Evolutionary conservation across 2,888 invertebrate species (phyloP).

Genomic region (Scotopteryx bipunctaria): DNA sequence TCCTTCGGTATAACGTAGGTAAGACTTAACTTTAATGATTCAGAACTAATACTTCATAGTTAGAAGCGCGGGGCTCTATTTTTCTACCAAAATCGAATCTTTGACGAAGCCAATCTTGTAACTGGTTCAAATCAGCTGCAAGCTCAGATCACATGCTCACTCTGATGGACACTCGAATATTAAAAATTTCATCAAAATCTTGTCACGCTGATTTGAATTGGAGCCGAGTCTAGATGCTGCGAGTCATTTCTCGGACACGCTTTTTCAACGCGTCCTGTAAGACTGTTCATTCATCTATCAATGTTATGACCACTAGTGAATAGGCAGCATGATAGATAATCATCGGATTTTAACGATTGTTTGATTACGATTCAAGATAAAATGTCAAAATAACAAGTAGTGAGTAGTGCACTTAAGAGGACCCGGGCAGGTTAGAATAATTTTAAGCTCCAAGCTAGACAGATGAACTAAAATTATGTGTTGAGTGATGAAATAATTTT

Average conservation of each 20-base stretch:
- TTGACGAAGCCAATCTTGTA: slow-evolving; percentile 41
- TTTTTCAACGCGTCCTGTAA: slow-evolving; percentile 1
- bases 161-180: slow-evolving; percentile 4
- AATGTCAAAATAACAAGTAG: slow-evolving; percentile 10
- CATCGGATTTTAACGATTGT: slow-evolving; percentile 5
- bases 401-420: slow-evolving; percentile 6
- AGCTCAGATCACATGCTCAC: not conserved
- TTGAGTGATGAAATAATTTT: slow-evolving; percentile 35
- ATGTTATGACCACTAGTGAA: not conserved
- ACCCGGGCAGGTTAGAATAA: slow-evolving; percentile 5
- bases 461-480: slow-evolving; percentile 35
- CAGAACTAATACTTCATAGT: slow-evolving; percentile 58
- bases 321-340: slow-evolving; percentile 1
- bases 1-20: slow-evolving; percentile 54
- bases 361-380: slow-evolving; percentile 7
- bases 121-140: slow-evolving; percentile 13
- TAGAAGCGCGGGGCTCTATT: slow-evolving; percentile 64
- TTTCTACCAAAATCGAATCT: slow-evolving; percentile 65
- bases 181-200: not conserved
- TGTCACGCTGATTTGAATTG: slow-evolving; percentile 8
- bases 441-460: not conserved
- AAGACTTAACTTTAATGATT: slow-evolving; percentile 56
- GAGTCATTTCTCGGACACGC: not conserved
- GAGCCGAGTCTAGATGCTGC: slow-evolving; percentile 7
- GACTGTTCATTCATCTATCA: slow-evolving; percentile 8